A percentile compares a stretch with the other conserved stretches of the same genome.
Evolutionary conservation across 2,113 vertebrate species (phyloP).

Genomic region (Mormoops blainvillei): DNA sequence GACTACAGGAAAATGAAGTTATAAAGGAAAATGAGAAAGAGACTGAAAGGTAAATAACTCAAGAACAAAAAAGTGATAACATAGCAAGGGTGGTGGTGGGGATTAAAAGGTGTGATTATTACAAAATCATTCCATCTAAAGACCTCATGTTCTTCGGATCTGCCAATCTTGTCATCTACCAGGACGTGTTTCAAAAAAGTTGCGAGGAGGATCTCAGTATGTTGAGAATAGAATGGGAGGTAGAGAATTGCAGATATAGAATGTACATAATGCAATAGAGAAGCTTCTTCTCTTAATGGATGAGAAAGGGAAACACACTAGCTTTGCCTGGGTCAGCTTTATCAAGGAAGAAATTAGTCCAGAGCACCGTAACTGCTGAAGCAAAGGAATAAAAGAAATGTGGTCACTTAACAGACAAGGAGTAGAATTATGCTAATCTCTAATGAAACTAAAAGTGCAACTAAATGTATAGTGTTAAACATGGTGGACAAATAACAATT

Average conservation of each 20-base stretch:
- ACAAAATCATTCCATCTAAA: background rate
- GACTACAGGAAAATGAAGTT: background rate
- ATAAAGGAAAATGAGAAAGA: background rate
- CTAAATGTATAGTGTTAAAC: background rate
- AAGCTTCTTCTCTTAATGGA: background rate
- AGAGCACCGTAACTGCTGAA: background rate
- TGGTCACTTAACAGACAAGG: background rate
- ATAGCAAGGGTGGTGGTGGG: background rate
- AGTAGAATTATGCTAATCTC: background rate
- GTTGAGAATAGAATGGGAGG: background rate
- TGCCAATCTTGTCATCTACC: background rate
- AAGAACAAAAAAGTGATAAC: background rate
- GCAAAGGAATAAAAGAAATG: background rate
- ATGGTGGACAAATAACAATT: background rate
- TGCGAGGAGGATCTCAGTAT: background rate
- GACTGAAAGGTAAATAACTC: background rate
- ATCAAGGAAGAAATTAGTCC: background rate
- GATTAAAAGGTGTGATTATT: background rate
- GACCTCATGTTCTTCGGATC: too few species aligned
- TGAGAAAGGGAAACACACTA: background rate
- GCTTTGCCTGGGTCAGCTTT: background rate
- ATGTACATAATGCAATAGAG: background rate
- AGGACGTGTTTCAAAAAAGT: background rate
- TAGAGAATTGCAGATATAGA: background rate
- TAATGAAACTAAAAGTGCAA: background rate